These are phyloP conservation scores for Peribatodes rhomboidaria DNA, from an alignment of 2,888 invertebrate species.

Conservation along the genomic window DNA sequence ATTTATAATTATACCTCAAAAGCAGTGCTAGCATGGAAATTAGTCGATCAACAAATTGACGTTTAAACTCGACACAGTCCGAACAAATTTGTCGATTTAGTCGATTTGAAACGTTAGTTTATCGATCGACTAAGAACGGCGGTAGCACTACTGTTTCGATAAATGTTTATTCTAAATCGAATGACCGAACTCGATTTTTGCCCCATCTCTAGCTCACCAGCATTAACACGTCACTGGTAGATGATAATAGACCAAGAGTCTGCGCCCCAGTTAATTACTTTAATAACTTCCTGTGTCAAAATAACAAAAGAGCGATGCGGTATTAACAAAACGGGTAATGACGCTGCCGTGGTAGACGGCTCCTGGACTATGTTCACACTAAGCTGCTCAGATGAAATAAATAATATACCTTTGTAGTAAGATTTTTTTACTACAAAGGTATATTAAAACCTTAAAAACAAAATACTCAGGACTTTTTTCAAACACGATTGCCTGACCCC, in stretches of 20 bases:
- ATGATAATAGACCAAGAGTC: slow-evolving; percentile 84
- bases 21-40: too few relatives aligned
- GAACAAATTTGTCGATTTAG: too few relatives aligned
- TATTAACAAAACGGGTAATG: slow-evolving; percentile 80
- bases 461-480: too few relatives aligned
- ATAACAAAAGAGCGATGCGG: slow-evolving; percentile 84
- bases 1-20: too few relatives aligned
- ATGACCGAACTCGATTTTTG: slow-evolving; percentile 16
- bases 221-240: slow-evolving; percentile 85
- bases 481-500: too few relatives aligned
- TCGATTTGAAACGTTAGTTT: too few relatives aligned
- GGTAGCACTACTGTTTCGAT: too few relatives aligned
- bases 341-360: slow-evolving; percentile 63
- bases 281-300: slow-evolving; percentile 87
- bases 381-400: slow-evolving; percentile 46
- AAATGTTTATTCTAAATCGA: slow-evolving; percentile 1
- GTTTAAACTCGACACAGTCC: too few relatives aligned
- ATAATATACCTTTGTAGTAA: neutral
- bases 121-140: too few relatives aligned
- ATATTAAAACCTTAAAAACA: too few relatives aligned
- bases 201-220: slow-evolving; percentile 71
- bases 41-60: too few relatives aligned
- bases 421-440: neutral
- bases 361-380: slow-evolving; percentile 66
- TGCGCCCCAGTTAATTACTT: slow-evolving; percentile 85